These are phyloP conservation scores for Lordiphosa collinella DNA, from an alignment of 1,140 invertebrate species.

Conservation along the genomic window DNA sequence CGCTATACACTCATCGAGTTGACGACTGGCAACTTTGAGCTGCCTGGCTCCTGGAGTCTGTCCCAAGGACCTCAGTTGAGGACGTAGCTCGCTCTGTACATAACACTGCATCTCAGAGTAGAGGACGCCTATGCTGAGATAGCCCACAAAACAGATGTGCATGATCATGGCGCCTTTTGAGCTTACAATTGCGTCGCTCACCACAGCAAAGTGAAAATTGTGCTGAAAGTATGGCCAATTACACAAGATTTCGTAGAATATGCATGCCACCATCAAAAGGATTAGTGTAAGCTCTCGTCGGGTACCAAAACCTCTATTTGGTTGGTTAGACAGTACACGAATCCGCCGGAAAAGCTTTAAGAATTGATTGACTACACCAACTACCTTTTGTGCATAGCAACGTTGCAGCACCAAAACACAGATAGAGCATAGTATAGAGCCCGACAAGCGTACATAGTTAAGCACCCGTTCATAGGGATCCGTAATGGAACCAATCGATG, in stretches of 20 bases:
- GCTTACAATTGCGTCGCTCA: not conserved
- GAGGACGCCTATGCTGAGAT: slow-evolving; percentile 29
- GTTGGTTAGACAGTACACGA: not conserved
- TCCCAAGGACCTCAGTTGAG: slow-evolving; percentile 6
- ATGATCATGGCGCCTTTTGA: slow-evolving; percentile 4
- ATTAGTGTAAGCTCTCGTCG: slow-evolving; percentile 26
- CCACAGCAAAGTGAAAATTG: accelerated
- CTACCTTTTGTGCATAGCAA: not conserved
- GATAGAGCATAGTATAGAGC: not conserved
- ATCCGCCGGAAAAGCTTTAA: slow-evolving; percentile 19
- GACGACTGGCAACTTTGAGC: not conserved
- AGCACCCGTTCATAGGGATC: not conserved
- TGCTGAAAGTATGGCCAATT: too few species aligned
- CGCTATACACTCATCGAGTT: slow-evolving; percentile 31
- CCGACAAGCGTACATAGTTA: not conserved
- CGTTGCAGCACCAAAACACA: slow-evolving; percentile 21
- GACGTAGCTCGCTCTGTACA: slow-evolving; percentile 3
- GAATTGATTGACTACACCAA: slow-evolving; percentile 19
- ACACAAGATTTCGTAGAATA: slow-evolving; percentile 3
- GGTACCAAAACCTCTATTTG: slow-evolving; percentile 11
- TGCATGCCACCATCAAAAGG: not conserved
- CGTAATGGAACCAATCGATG: accelerated
- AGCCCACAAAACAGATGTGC: slow-evolving; percentile 28
- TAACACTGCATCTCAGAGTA: slow-evolving; percentile 35
- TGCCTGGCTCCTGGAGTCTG: not conserved